Evolutionary conservation across 2,797 vertebrate genomes (phyloP).

Genomic region (Megalops cyprinoides): DNA sequence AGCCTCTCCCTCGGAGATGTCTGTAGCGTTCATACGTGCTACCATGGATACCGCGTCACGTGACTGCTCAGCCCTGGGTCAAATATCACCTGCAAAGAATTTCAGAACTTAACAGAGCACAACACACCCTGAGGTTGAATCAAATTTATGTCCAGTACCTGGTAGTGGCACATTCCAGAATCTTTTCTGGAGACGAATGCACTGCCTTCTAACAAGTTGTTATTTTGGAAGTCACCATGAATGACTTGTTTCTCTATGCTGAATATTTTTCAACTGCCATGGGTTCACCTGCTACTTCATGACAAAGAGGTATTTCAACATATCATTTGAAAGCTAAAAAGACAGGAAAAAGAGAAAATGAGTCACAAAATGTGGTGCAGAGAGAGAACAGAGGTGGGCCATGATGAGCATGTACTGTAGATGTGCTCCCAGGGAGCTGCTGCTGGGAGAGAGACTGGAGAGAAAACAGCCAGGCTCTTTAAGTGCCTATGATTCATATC

Average conservation of each 20-base stretch:
- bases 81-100: neutral
- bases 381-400: neutral
- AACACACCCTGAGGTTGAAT: neutral
- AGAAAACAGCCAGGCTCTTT: conserved; percentile 48
- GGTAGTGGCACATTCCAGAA: neutral
- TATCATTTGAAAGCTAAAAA: neutral
- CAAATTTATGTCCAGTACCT: neutral
- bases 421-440: neutral
- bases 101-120: neutral
- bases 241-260: neutral
- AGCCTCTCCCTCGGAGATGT: conserved; percentile 17
- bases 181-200: neutral
- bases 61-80: neutral
- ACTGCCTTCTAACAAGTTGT: neutral
- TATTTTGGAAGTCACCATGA: neutral
- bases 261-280: neutral
- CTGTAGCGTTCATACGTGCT: neutral
- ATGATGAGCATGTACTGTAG: neutral
- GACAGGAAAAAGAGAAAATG: neutral
- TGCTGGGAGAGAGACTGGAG: neutral
- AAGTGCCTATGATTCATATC: conserved; percentile 71
- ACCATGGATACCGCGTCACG: neutral
- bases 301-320: neutral
- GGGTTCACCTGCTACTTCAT: neutral
- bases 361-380: neutral